phyloP scores from a whole-genome alignment of 2,113 vertebrate species.

The Taxidea taxus region DNA sequence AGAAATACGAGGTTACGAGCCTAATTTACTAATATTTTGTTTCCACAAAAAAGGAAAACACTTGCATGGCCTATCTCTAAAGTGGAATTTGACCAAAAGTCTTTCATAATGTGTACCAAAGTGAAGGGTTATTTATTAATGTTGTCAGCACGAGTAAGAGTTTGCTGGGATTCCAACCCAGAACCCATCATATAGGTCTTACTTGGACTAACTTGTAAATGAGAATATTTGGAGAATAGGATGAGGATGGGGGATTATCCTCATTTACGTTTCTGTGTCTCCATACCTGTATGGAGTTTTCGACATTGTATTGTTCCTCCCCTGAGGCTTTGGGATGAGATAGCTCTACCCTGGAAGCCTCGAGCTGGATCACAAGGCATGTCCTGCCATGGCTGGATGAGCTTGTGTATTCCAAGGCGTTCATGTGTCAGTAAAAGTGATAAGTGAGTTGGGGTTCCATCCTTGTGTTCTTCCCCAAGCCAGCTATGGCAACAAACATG shows the following conservation, averaged over 20 bases:
- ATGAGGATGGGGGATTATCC: not conserved
- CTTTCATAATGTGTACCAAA: not conserved
- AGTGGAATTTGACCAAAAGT: not conserved
- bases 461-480: not conserved
- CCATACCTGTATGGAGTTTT: not conserved
- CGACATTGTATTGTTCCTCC: not conserved
- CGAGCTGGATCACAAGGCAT: not conserved
- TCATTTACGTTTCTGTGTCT: not conserved
- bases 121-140: not conserved
- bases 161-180: not conserved
- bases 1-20: not conserved
- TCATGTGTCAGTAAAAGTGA: not conserved
- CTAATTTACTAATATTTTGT: not conserved
- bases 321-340: not conserved
- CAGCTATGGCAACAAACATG: not conserved
- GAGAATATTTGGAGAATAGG: not conserved
- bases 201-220: not conserved
- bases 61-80: not conserved
- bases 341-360: not conserved
- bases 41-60: not conserved
- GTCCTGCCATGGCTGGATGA: not conserved
- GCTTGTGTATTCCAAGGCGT: accelerated
- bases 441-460: not conserved
- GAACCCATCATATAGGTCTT: not conserved
- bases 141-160: not conserved